Conservation (phyloP, 2,888 invertebrate genomes). For the Scaptodrosophila latifasciaeformis region DNA sequence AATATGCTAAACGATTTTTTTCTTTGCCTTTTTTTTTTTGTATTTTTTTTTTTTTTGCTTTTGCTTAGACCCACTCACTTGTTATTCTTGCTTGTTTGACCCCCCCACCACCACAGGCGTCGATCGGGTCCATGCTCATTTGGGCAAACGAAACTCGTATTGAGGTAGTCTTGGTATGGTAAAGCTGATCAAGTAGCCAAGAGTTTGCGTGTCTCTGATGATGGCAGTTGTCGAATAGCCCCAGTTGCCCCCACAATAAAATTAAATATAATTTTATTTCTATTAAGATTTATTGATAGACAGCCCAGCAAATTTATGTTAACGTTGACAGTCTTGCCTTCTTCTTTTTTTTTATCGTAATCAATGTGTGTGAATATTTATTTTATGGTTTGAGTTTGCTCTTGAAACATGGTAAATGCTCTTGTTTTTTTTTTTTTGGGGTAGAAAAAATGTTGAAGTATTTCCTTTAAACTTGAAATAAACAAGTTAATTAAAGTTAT, state of each 20-base stretch:
- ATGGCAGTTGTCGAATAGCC: too few relatives aligned
- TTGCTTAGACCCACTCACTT: constrained; percentile 20
- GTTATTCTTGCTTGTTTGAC: constrained; percentile 24
- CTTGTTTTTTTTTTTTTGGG: too few relatives aligned
- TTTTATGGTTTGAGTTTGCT: too few relatives aligned
- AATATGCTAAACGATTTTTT: not conserved
- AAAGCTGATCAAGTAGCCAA: too few relatives aligned
- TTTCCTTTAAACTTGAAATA: too few relatives aligned
- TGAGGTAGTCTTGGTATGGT: constrained; percentile 64
- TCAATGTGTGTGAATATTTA: too few relatives aligned
- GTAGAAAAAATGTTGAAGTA: too few relatives aligned
- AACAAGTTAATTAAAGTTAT: too few relatives aligned
- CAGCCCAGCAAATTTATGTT: constrained; percentile 50
- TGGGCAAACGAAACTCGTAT: constrained; percentile 62
- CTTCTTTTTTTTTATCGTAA: constrained; percentile 16
- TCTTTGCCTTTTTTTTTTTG: not conserved
- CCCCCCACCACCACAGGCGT: not conserved
- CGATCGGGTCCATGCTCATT: constrained; percentile 37
- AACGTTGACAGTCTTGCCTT: constrained; percentile 36
- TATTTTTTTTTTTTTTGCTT: not conserved
- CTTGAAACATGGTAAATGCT: too few relatives aligned
- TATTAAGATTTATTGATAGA: constrained; percentile 56
- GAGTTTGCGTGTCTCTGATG: too few relatives aligned
- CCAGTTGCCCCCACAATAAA: too few relatives aligned
- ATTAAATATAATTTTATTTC: constrained; percentile 39